Conservation (phyloP, 2,113 vertebrate species). For the Eulemur rufifrons region DNA sequence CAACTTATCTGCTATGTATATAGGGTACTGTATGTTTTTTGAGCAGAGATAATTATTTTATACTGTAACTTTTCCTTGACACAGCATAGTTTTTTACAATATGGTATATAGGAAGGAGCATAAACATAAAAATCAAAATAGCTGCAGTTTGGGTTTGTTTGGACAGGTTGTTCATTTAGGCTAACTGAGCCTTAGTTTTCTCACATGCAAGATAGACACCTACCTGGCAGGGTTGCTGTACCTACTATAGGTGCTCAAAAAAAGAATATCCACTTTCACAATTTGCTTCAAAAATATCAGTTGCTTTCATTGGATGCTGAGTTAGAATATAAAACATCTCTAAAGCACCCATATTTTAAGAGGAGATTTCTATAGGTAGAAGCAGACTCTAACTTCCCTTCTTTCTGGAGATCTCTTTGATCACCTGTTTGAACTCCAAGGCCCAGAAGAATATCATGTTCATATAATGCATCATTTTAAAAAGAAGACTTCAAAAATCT, state of each 20-base stretch:
- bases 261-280: background rate
- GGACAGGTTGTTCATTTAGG: background rate
- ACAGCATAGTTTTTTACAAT: background rate
- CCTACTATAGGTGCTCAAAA: background rate
- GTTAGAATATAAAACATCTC: background rate
- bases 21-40: background rate
- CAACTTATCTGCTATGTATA: background rate
- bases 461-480: background rate
- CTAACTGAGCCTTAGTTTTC: background rate
- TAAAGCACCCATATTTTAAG: background rate
- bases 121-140: background rate
- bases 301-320: background rate
- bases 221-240: background rate
- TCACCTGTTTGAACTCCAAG: background rate
- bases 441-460: background rate
- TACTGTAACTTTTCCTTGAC: background rate
- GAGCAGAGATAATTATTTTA: background rate
- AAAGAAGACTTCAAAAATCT: background rate
- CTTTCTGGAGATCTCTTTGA: background rate
- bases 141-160: background rate
- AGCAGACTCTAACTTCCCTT: background rate
- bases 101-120: background rate
- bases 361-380: background rate
- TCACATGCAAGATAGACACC: background rate
- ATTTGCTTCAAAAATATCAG: conserved; percentile 11